A percentile compares a stretch with the other conserved stretches of the same genome.
Conservation (phyloP, 2,113 vertebrate species). For the Ailuropoda melanoleuca region DNA sequence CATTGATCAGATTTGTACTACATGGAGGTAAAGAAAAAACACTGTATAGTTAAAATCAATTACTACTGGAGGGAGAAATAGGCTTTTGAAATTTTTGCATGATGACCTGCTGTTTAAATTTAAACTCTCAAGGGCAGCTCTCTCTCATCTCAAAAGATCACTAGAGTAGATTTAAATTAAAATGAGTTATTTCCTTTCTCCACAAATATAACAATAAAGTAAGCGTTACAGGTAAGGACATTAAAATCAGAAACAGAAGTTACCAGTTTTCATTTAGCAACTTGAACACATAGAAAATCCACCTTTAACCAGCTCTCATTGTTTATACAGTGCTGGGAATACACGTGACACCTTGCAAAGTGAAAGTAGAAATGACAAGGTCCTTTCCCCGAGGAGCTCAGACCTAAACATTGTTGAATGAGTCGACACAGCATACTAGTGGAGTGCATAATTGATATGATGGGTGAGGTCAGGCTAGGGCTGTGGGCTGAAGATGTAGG, state of each 20-base stretch:
- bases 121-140: background rate
- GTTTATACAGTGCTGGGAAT: background rate
- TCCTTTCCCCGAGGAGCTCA: background rate
- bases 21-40: background rate
- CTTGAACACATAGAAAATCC: background rate
- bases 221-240: background rate
- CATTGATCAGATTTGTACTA: background rate
- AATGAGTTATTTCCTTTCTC: conserved; percentile 12
- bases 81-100: background rate
- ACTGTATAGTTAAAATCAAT: background rate
- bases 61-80: background rate
- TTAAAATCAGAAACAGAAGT: background rate
- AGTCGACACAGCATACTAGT: background rate
- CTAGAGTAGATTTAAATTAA: conserved; percentile 2
- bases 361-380: conserved; percentile 31
- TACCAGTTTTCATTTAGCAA: conserved; percentile 7
- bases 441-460: background rate
- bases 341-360: background rate
- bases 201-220: conserved; percentile 27
- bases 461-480: background rate
- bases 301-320: background rate
- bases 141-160: conserved; percentile 24
- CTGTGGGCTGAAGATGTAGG: background rate
- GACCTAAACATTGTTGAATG: background rate
- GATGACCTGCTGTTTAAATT: background rate